Base-by-base conservation (phyloP, 2,888 invertebrate genomes). In the Cantharis rustica region DNA sequence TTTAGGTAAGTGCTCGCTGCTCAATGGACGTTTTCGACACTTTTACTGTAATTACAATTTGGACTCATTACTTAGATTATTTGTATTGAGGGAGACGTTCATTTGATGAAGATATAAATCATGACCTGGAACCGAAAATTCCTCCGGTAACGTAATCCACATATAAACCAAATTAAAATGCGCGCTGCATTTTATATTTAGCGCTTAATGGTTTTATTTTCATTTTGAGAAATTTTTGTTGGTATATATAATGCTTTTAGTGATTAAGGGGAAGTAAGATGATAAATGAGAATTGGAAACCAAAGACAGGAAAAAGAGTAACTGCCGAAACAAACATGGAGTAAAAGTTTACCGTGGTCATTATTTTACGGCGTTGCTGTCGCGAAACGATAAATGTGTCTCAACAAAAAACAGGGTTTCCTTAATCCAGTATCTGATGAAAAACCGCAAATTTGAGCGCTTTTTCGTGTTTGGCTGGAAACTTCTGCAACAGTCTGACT, bases 41-140 rank as follows among this genome's bases (percentile, higher is more conserved):
- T 84, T 84, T 84, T 84, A 84, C 83, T 83, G 83, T 85, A 84
- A 85, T 84, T 83, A 82, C 83, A 81, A 83, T 83, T 84, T 83
- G 79, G 83, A 78, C 82, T 85, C 84, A 84, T 85, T 85, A 84
- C 83, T 82, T 82, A 31, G 75, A 77, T 84, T 84, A 84, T 83
- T 83, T 84, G 82, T 83, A 83, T 83, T 79, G 83, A 82, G 82
- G 84, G 82, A 80, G 80, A 81, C 83, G 83, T 84, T 83, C 84
- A 84, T 82, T 64, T 85, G 85, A 86, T 86, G 85, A 85, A 86
- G 86, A 85, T 82, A 86, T 86, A 86, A 86, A 86, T 86, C 86
- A 86, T 85, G 84, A 84, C 83, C 83, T 83, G 82, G 82, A 81
- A 76, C 81, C 69, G 23, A 13, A 81, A 83, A 85, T 85, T 84